Evolutionary conservation across 2,888 invertebrate genomes (phyloP).

Genomic region (Norana najaformis): DNA sequence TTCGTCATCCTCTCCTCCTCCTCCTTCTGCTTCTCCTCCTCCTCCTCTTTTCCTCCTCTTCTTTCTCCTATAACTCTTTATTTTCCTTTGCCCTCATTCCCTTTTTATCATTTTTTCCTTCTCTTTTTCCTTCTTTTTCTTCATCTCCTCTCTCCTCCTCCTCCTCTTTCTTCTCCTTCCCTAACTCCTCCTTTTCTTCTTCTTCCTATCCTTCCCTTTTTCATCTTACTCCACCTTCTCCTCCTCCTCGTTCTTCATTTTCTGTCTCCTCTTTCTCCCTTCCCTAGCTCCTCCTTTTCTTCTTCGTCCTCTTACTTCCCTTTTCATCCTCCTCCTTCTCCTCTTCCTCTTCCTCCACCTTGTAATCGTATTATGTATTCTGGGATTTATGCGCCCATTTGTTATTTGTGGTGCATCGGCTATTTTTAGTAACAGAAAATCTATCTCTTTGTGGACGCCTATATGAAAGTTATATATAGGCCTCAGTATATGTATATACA

Average conservation of each 20-base stretch:
- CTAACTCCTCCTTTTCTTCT: neutral
- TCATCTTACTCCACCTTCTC: neutral
- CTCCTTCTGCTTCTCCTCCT: too few species aligned
- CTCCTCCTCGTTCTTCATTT: neutral
- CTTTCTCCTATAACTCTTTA: neutral
- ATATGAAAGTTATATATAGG: too few species aligned
- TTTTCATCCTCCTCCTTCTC: neutral
- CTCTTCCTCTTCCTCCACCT: neutral
- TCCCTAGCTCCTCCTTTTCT: too few species aligned
- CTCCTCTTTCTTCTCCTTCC: neutral
- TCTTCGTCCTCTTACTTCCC: too few species aligned
- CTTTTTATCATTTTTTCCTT: neutral
- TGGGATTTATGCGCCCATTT: too few species aligned
- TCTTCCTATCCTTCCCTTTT: neutral
- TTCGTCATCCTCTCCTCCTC: neutral
- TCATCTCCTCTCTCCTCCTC: neutral
- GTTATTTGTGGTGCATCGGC: too few species aligned
- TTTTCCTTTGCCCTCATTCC: neutral
- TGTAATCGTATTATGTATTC: too few species aligned
- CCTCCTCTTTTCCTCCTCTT: neutral
- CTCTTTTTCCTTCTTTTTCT: neutral
- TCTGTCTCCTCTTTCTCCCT: too few species aligned
- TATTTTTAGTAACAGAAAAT: too few species aligned
- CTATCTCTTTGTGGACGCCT: too few species aligned
- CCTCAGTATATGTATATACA: too few species aligned